Evolutionary conservation across 2,113 vertebrate genomes (phyloP), one percentile per base, ranked within the genome.

Genomic region (Gasterosteus aculeatus): DNA sequence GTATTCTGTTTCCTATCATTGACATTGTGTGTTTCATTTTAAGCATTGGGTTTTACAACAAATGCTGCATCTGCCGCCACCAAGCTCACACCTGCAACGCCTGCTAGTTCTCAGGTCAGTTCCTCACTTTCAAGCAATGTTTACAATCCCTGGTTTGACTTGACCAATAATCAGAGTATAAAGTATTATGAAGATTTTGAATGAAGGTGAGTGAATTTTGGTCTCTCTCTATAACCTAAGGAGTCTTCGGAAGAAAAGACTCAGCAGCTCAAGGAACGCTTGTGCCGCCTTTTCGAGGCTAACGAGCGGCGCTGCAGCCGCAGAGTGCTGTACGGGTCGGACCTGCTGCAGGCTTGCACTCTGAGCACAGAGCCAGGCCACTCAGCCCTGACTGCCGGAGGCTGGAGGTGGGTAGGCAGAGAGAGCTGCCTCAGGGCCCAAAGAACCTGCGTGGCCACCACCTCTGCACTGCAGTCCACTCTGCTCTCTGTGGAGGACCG

Each of bases 231-330:
- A 2, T 35, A 33, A 33, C 31, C 63, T 16, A 87, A 98, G 96
- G 95, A 95, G 83, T 94, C 95, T 0, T 93, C 89, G 0, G 97
- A 98, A 86, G 97, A 98, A 77, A 97, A 95, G 90, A 93, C 75
- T 54, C 92, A 94, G 6, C 95, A 96, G 63, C 42, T 95, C 58
- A 97, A 95, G 83, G 97, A 97, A 72, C 96, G 96, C 0, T 91
- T 99, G 77, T 92, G 94, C 67, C 91, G 95, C 10, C 91, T 99
- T 38, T 96, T 96, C 49, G 56, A 62, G 0, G 93, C 95, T 54
- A 99, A 99, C 0, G 96, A 97, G 66, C 93, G 95, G 0, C 97
- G 96, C 47, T 98, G 97, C 66, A 88, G 89, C 0, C 94, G 94
- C 29, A 86, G 92, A 0, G 97, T 98, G 0, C 0, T 99, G 59